Percentiles rank a stretch among this genome's conserved stretches.
Evolutionary conservation across 2,113 vertebrate genomes (phyloP).

Genomic region (Lasiurus borealis): DNA sequence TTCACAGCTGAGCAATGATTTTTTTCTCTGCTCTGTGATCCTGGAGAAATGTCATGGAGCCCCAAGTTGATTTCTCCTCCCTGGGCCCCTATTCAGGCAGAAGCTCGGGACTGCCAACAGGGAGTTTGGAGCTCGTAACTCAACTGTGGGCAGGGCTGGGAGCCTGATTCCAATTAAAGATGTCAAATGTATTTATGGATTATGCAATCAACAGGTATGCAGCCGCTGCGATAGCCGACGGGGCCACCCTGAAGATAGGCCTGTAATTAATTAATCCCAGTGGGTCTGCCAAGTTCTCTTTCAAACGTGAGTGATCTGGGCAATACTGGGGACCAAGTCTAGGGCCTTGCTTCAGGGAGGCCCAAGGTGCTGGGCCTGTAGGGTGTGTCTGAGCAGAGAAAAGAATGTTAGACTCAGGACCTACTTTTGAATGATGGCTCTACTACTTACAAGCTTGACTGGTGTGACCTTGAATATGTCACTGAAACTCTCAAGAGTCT

Average conservation of each 20-base stretch:
- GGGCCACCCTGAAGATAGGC: constrained; percentile 80
- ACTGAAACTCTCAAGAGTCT: neutral
- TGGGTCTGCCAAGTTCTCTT: constrained; percentile 75
- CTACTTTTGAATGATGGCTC: constrained; percentile 25
- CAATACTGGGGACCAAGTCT: constrained; percentile 20
- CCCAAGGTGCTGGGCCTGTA: neutral
- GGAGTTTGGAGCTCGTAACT: constrained; percentile 72
- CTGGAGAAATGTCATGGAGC: constrained; percentile 62
- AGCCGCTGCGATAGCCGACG: constrained; percentile 50
- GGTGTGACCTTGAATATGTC: neutral
- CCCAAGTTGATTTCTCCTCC: constrained; percentile 60
- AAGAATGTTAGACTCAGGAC: neutral
- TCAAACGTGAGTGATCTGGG: constrained; percentile 51
- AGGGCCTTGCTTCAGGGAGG: neutral
- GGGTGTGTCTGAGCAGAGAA: constrained; percentile 26
- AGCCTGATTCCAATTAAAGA: constrained; percentile 81
- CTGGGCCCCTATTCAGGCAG: constrained; percentile 73
- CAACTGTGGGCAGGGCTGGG: constrained; percentile 71
- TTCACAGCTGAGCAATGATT: neutral
- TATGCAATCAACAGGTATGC: constrained; percentile 80
- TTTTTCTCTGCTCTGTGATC: constrained; percentile 59
- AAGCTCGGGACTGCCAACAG: constrained; percentile 76
- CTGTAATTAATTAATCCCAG: constrained; percentile 82
- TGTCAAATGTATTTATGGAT: constrained; percentile 80
- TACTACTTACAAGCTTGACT: neutral